Conservation (phyloP, 2,888 invertebrate species). For the Pheosia gnoma region DNA sequence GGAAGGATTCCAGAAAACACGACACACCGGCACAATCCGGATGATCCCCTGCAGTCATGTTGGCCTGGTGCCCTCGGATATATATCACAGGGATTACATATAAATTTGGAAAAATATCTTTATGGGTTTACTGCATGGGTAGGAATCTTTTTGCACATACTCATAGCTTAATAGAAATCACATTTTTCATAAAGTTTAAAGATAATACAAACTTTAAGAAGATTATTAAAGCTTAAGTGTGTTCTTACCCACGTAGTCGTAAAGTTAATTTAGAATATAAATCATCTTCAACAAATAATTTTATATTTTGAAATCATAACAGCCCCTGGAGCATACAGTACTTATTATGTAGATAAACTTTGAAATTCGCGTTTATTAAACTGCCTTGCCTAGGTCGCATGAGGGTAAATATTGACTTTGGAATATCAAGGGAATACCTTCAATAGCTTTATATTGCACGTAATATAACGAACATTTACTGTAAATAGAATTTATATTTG, state of each 20-base stretch:
- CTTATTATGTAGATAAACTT: constrained; percentile 6
- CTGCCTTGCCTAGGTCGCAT: constrained; percentile 1
- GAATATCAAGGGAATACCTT: constrained; percentile 6
- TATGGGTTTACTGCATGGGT: not conserved
- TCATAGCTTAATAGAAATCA: not conserved
- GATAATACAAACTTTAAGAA: not conserved
- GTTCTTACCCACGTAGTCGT: not conserved
- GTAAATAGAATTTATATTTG: too few relatives aligned
- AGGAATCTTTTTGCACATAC: not conserved
- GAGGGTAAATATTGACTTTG: constrained; percentile 7
- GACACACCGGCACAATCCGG: constrained; percentile 27
- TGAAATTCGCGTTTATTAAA: constrained; percentile 9
- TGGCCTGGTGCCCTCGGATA: constrained; percentile 34
- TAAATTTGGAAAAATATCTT: constrained; percentile 2
- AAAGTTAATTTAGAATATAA: constrained; percentile 1
- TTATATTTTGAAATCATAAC: constrained; percentile 1
- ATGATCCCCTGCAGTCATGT: constrained; percentile 40
- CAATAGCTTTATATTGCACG: not conserved
- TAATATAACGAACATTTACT: too few relatives aligned
- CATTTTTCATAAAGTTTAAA: too few relatives aligned
- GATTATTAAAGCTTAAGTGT: not conserved
- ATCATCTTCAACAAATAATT: constrained; percentile 2
- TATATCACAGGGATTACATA: constrained; percentile 23
- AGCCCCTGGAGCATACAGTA: not conserved
- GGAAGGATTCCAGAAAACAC: constrained; percentile 44